Evolutionary conservation across 2,797 vertebrate genomes (phyloP).

Genomic region (Selene dorsalis): DNA sequence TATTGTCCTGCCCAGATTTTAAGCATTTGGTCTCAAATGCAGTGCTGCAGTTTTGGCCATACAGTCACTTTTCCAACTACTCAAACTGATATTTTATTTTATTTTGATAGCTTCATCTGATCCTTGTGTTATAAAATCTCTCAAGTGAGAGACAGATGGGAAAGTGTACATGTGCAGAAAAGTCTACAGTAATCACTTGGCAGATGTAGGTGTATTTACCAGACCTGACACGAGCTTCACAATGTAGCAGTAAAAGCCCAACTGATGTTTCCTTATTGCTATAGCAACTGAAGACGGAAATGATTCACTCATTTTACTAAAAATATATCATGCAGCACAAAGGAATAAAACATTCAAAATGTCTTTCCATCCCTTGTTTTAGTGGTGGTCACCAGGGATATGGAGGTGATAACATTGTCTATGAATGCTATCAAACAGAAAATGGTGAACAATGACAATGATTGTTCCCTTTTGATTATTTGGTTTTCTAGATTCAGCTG

Average conservation of each 20-base stretch:
- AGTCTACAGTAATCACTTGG: neutral
- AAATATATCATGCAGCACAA: neutral
- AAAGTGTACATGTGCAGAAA: neutral
- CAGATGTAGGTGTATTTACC: neutral
- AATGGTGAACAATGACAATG: neutral
- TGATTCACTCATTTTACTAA: neutral
- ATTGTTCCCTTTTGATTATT: neutral
- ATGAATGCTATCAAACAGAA: neutral
- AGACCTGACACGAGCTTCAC: neutral
- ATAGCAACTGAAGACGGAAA: neutral
- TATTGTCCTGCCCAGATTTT: neutral
- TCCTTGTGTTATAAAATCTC: neutral
- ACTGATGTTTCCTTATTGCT: neutral
- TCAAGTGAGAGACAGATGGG: neutral
- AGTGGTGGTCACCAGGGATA: neutral
- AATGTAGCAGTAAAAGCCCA: slow-evolving; percentile 12
- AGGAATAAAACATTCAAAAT: neutral
- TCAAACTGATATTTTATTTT: neutral
- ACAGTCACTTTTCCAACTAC: neutral
- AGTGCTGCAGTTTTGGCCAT: neutral
- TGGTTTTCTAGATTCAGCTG: neutral
- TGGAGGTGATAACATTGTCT: neutral
- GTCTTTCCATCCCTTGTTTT: neutral
- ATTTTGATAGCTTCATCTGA: neutral
- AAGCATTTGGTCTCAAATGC: neutral